Conservation (phyloP, 2,888 invertebrate genomes). For the Ochlodes sylvanus region DNA sequence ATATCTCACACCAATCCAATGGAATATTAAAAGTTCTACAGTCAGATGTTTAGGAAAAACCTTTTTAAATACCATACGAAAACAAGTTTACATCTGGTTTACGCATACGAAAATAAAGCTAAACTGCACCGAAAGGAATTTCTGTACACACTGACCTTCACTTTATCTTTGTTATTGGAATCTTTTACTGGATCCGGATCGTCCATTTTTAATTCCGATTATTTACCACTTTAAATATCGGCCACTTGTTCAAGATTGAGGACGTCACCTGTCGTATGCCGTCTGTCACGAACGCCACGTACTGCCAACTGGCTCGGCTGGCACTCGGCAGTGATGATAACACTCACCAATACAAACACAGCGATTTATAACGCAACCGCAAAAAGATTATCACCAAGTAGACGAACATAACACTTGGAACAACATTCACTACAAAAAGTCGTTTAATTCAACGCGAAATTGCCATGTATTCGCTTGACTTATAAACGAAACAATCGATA, state of each 20-base stretch:
- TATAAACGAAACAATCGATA: slow-evolving; percentile 60
- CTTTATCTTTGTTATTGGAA: slow-evolving; percentile 48
- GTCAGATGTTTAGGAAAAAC: neutral
- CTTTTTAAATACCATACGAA: slow-evolving; percentile 5
- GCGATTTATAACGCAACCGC: slow-evolving; percentile 50
- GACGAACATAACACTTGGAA: slow-evolving; percentile 43
- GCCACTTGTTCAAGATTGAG: slow-evolving; percentile 32
- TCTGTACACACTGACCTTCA: slow-evolving; percentile 53
- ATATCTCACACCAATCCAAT: neutral
- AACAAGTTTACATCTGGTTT: slow-evolving; percentile 41
- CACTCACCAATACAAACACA: slow-evolving; percentile 52
- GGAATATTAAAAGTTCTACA: neutral
- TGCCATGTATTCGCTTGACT: slow-evolving; percentile 50
- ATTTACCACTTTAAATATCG: slow-evolving; percentile 39
- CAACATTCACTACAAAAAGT: slow-evolving; percentile 54
- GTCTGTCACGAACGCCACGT: slow-evolving; percentile 63
- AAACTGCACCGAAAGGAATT: slow-evolving; percentile 28
- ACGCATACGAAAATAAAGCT: slow-evolving; percentile 28
- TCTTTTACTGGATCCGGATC: slow-evolving; percentile 52
- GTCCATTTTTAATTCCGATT: slow-evolving; percentile 54
- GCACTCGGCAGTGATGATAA: slow-evolving; percentile 65
- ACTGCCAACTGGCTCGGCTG: slow-evolving; percentile 59
- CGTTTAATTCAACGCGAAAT: slow-evolving; percentile 53
- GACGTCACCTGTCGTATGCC: slow-evolving; percentile 54
- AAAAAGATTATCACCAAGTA: slow-evolving; percentile 55